Base-by-base conservation (phyloP, 2,113 vertebrate species). In the Calidris pugnax region DNA sequence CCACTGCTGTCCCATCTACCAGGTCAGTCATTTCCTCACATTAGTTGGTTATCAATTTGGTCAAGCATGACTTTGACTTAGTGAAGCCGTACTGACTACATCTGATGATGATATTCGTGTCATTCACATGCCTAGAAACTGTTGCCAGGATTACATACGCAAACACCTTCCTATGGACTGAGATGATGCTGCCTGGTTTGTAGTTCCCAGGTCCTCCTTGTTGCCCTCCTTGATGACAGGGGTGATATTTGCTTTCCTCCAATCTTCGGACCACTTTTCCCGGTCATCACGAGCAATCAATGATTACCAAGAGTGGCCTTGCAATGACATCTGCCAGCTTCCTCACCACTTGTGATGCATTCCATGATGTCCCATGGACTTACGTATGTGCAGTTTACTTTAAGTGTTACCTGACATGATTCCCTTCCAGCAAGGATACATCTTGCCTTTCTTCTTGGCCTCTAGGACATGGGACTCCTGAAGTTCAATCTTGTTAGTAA, bases 341-440 rank as follows among this genome's bases (percentile, higher is more conserved):
- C 95, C 86, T 56, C 96, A 76, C 95, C 91, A 1, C 62, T 94
- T 64, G 96, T 21, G 95, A 62, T 95, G 94, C 68, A 95, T 96
- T 1, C 95, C 96, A 72, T 95, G 90, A 23, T 5, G 83, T 1
- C 92, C 97, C 17, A 83, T 6, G 95, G 96, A 16, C 43, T 45
- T 33, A 45, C 6, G 30, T 24, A n/a, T n/a, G 7, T 47, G 22
- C 32, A 47, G 43, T 68, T n/a, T 67, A 45, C 21, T 67, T 67
- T 16, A 67, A 47, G 21, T n/a, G 22, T 68, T 68, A 23, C 30
- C 21, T 67, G 64, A 67, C 28, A 20, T 66, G 20, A 32, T 66
- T 41, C 14, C 32, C 15, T 47, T 67, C 32, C 43, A 59, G 33
- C 56, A 59, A n/a, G 56, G 33, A 22, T n/a, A 23, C 56, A 59